Percentiles rank a stretch among this genome's conserved stretches.
These are phyloP conservation scores for Orthonevra nobilis DNA, from an alignment of 2,888 invertebrate genomes.

Conservation along the genomic window DNA sequence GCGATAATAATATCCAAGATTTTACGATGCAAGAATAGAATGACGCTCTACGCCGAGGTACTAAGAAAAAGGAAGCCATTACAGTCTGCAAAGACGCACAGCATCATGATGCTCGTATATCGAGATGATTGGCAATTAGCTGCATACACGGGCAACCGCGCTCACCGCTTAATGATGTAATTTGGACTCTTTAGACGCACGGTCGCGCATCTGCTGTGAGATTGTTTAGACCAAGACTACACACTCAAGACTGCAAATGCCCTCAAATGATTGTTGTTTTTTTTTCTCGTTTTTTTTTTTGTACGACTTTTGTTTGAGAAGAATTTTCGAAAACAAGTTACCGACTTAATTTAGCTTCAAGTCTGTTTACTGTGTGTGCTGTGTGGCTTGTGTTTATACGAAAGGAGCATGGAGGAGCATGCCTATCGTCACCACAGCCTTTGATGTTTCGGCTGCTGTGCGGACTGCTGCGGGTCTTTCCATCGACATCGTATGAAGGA, in stretches of 20 bases:
- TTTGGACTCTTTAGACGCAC: constrained; percentile 40
- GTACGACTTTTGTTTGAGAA: too few relatives aligned
- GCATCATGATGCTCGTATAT: constrained; percentile 7
- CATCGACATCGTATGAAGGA: too few relatives aligned
- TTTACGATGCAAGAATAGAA: constrained; percentile 50
- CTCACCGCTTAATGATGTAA: constrained; percentile 57
- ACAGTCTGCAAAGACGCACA: constrained; percentile 15
- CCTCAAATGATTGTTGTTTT: too few relatives aligned
- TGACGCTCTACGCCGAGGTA: constrained; percentile 20
- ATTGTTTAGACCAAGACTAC: neutral
- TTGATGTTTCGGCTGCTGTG: constrained; percentile 58
- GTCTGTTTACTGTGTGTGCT: constrained; percentile 7
- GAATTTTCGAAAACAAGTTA: constrained; percentile 1
- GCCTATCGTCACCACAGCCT: constrained; percentile 39
- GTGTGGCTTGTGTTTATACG: neutral
- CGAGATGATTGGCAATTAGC: constrained; percentile 62
- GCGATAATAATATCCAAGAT: constrained; percentile 59
- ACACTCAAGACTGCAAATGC: too few relatives aligned
- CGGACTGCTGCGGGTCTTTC: constrained; percentile 25
- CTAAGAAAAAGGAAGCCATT: constrained; percentile 66
- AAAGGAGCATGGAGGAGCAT: too few relatives aligned
- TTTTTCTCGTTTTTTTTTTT: too few relatives aligned
- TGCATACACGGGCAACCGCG: constrained; percentile 50
- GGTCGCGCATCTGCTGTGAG: constrained; percentile 8
- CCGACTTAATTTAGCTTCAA: neutral